These are phyloP conservation scores for Synchiropus splendidus DNA, from an alignment of 2,113 vertebrate species.

Conservation along the genomic window DNA sequence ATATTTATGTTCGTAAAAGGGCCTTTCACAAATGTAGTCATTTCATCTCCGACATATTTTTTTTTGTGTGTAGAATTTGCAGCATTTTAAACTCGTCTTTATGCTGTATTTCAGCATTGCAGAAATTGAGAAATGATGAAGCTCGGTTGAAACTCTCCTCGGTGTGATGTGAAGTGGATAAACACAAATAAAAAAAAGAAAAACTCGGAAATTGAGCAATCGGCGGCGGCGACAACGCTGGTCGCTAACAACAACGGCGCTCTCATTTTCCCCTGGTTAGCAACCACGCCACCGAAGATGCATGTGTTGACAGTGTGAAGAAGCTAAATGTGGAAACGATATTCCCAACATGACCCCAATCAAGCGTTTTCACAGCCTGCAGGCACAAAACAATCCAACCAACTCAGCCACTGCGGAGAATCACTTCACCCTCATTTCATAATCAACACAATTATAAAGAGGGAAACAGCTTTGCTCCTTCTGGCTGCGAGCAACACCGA, in stretches of 20 bases:
- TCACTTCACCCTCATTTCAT: conserved; percentile 38
- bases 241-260: too few relatives aligned
- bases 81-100: too few relatives aligned
- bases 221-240: conserved; percentile 14
- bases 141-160: too few relatives aligned
- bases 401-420: conserved; percentile 24
- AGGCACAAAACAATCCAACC: conserved; percentile 39
- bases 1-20: too few relatives aligned
- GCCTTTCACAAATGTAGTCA: too few relatives aligned
- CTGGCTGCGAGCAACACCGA: conserved; percentile 1
- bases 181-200: conserved; percentile 15
- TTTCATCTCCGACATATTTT: too few relatives aligned
- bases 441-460: conserved; percentile 35
- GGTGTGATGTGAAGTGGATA: neutral
- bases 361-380: conserved; percentile 42
- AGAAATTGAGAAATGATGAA: too few relatives aligned
- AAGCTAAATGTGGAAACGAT: conserved; percentile 37
- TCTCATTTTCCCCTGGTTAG: conserved; percentile 22
- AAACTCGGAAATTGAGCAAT: conserved; percentile 31
- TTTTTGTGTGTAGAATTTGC: too few relatives aligned
- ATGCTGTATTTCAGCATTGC: too few relatives aligned
- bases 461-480: conserved; percentile 18
- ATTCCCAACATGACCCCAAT: conserved; percentile 53
- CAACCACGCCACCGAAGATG: conserved; percentile 25
- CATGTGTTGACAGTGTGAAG: conserved; percentile 41